Percentiles rank a stretch among this genome's conserved stretches.
These are phyloP conservation scores for Aphrophora alni DNA, from an alignment of 2,888 invertebrate species.

Conservation along the genomic window DNA sequence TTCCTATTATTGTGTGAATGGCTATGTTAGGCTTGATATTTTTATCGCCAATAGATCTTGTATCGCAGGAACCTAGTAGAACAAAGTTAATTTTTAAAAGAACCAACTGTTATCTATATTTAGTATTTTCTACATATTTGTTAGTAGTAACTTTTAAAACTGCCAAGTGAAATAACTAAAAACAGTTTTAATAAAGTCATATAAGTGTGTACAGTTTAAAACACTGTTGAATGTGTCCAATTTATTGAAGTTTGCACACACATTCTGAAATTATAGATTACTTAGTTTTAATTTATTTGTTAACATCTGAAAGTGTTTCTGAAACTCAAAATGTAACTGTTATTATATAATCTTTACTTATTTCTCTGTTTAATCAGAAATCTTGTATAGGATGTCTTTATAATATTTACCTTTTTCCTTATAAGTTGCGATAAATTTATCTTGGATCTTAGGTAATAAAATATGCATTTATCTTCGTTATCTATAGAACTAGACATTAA, in stretches of 20 bases:
- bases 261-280: background rate
- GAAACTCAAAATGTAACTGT: background rate
- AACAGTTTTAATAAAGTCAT: background rate
- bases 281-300: background rate
- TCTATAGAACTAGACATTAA: background rate
- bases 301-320: no score
- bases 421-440: background rate
- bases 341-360: background rate
- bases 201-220: background rate
- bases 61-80: background rate
- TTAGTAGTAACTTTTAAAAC: background rate
- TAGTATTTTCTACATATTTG: background rate
- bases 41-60: background rate
- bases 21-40: background rate
- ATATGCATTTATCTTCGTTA: background rate
- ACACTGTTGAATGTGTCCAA: background rate
- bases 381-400: background rate
- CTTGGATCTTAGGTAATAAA: background rate
- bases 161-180: background rate
- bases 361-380: background rate
- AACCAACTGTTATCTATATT: background rate
- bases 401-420: background rate
- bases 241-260: background rate
- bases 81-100: background rate
- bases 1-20: background rate